Evolutionary conservation across 2,888 invertebrate species (phyloP).

Genomic region (Mimachlamys varia): DNA sequence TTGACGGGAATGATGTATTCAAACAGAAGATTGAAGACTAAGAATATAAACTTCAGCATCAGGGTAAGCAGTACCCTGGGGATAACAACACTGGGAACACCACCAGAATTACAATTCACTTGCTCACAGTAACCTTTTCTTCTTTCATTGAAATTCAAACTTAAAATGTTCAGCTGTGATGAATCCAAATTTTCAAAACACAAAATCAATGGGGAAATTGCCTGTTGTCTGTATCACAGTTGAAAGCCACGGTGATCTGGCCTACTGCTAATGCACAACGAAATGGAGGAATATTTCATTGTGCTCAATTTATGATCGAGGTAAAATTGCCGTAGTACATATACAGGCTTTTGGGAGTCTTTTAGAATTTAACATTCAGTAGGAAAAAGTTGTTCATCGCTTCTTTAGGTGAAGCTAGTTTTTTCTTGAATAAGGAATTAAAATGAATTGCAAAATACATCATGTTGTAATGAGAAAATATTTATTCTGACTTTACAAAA

Average conservation of each 20-base stretch:
- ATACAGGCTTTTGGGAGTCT: background rate
- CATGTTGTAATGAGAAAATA: background rate
- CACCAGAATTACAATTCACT: background rate
- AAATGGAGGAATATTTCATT: background rate
- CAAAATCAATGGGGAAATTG: slow-evolving; percentile 17
- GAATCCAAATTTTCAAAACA: slow-evolving; percentile 10
- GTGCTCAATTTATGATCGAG: background rate
- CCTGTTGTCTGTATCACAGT: background rate
- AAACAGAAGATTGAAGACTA: too few species aligned
- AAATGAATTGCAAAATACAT: background rate
- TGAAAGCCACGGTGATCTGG: background rate
- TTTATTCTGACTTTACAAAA: too few species aligned
- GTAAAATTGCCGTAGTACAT: background rate
- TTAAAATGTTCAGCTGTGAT: slow-evolving; percentile 8
- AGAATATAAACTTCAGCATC: background rate
- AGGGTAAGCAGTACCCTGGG: background rate
- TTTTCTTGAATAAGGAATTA: background rate
- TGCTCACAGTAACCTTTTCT: background rate
- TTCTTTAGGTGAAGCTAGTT: background rate
- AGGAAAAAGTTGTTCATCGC: too few species aligned
- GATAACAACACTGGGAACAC: background rate
- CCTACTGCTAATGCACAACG: background rate
- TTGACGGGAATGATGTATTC: too few species aligned
- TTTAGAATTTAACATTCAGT: background rate
- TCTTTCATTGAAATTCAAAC: slow-evolving; percentile 19